phyloP scores from a whole-genome alignment of 2,113 vertebrate species.

The Garra rufa region DNA sequence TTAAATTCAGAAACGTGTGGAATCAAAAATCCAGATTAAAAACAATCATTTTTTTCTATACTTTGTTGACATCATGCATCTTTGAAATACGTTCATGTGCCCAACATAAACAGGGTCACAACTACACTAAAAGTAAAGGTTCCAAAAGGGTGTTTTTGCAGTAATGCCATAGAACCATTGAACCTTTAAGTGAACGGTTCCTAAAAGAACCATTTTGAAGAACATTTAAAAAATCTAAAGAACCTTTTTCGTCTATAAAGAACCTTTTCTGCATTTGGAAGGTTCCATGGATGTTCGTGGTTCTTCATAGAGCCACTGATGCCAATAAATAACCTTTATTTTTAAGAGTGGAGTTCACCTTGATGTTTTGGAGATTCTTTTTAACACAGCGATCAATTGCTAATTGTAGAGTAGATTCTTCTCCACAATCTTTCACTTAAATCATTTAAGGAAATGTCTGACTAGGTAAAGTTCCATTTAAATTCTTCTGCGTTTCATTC shows the following conservation, averaged over 20 bases:
- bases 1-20: not conserved
- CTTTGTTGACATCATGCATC: not conserved
- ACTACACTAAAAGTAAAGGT: too few relatives aligned
- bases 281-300: too few relatives aligned
- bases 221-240: too few relatives aligned
- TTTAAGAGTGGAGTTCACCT: too few relatives aligned
- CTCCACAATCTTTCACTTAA: not conserved
- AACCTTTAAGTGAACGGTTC: too few relatives aligned
- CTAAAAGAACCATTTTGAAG: too few relatives aligned
- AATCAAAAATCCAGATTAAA: not conserved
- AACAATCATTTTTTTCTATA: not conserved
- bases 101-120: not conserved
- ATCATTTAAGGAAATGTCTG: not conserved
- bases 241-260: too few relatives aligned
- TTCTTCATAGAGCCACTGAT: too few relatives aligned
- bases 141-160: too few relatives aligned
- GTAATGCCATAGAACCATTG: too few relatives aligned
- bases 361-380: not conserved
- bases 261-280: too few relatives aligned
- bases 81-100: not conserved
- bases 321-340: too few relatives aligned
- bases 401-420: not conserved
- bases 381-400: not conserved
- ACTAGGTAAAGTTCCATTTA: not conserved
- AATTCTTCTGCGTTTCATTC: slow-evolving; percentile 30